Base-by-base conservation (phyloP, 2,888 invertebrate species). In the Lamproptera curius region DNA sequence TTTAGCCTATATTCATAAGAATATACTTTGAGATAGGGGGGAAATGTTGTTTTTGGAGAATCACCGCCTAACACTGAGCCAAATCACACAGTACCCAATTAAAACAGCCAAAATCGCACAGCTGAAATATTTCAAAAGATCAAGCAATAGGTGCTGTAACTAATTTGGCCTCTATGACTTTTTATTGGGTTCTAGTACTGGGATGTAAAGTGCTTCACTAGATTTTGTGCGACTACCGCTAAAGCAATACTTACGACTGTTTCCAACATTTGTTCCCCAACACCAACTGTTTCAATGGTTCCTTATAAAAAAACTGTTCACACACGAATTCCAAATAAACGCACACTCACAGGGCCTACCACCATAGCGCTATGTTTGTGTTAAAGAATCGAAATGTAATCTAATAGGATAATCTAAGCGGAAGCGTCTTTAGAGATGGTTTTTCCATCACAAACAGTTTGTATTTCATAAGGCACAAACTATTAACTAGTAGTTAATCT, bases 1-100 rank as follows among this genome's bases (percentile, higher is more conserved):
- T 73, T 80, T 83, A 86, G 78, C 81, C 84, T 85, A 86, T 65
- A 62, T 65, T 87, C 86, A 87, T 87, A 87, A 86, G 86, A 86
- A 84, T 80, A 76, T 76, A 74, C 65, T 72, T 64, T 58, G 56
- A 60, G 54, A 58, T 57, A 57, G 56, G 38, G 51, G 52, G 13
- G 31, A 11, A 47, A 49, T 37, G 23, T 26, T 46, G 35, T n/a
- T 14, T 8, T 36, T 42, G 39, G 51, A 14, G 8, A 11, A 48
- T 54, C 64, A 66, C 68, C 69, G 67, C 68, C 69, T 56, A 58
- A 42, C 63, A 67, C 67, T 65, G 65, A 67, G 62, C 37, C 52
- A 48, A 47, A 36, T 42, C 51, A 50, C 36, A 33, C 39, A 44
- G 20, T 20, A 31, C 40, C 40, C 42, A 16, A 28, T 36, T 35